phyloP scores from a whole-genome alignment of 2,888 invertebrate species.

The Protonemura montana region DNA sequence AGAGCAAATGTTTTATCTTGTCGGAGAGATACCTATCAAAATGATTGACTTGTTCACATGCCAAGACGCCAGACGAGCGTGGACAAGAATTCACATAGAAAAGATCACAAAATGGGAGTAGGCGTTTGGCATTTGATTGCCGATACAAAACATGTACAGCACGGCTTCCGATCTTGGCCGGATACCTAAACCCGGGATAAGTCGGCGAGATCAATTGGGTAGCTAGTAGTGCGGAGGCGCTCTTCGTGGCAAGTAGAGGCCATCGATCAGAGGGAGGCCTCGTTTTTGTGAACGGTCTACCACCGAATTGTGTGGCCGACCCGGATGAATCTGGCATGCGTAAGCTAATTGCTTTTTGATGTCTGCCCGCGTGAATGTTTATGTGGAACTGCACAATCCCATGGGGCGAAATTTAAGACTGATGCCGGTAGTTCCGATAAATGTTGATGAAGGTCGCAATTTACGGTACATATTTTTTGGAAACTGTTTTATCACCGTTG shows the following conservation, averaged over 20 bases:
- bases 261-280: background rate
- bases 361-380: background rate
- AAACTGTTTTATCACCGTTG: background rate
- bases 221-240: background rate
- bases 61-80: background rate
- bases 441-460: background rate
- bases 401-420: background rate
- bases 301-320: background rate
- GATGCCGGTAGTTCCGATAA: background rate
- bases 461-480: background rate
- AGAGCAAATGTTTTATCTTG: background rate
- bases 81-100: background rate
- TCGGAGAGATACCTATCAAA: background rate
- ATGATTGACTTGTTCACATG: background rate
- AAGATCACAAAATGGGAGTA: background rate
- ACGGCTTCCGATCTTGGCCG: background rate
- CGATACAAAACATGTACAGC: background rate
- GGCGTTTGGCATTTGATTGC: background rate
- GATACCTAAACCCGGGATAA: background rate
- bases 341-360: slow-evolving; percentile 2
- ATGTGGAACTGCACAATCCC: background rate
- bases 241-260: background rate
- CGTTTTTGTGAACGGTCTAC: background rate
- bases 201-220: background rate
- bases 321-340: slow-evolving; percentile 3